Base-by-base conservation (phyloP, 2,113 vertebrate species). In the Percopsis transmontana region DNA sequence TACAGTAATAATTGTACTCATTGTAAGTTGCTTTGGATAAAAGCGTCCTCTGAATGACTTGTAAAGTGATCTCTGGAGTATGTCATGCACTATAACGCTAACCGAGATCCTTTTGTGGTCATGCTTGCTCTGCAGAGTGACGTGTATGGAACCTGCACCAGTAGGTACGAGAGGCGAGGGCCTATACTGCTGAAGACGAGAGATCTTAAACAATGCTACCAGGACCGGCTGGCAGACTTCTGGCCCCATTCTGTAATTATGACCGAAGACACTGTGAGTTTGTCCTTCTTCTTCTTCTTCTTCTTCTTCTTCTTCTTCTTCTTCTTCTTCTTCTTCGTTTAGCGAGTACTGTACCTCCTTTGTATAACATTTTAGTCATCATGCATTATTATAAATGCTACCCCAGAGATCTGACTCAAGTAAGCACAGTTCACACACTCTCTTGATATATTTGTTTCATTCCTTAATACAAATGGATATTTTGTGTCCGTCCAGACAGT, bases 101-200 rank as follows among this genome's bases (percentile, higher is more conserved):
- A 14, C 3, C 7, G 42, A 14, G 1, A 10, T 53, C 21, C 2
- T n/a, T 21, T 7, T 23, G 20, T 23, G 20, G 5, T 58, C 41
- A 20, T 63, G 1, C 56, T 18, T 61, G 54, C 60, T 9, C 38
- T 53, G 52, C 73, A 96, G 95, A 90, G 90, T 20, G 94, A 96
- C 72, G 23, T 97, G 33, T 85, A 94, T 13, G 95, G 94, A 63
- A 87, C 80, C 9, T 95, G 95, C 47, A 88, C 72, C 27, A 95
- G 92, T 68, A 89, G 6, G 1, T 97, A 97, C 42, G 85, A 91
- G 77, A 67, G 8, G 27, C 89, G 71, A 60, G 94, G 94, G 5
- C 14, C 67, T 38, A 0, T 81, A 2, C 68, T 94, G 61, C 52
- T 89, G 40, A 95, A 97, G 90, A 93, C 69, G 33, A 90, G 85